These are phyloP conservation scores for Branchellion lobata DNA, from an alignment of 2,888 invertebrate species.

Conservation along the genomic window DNA sequence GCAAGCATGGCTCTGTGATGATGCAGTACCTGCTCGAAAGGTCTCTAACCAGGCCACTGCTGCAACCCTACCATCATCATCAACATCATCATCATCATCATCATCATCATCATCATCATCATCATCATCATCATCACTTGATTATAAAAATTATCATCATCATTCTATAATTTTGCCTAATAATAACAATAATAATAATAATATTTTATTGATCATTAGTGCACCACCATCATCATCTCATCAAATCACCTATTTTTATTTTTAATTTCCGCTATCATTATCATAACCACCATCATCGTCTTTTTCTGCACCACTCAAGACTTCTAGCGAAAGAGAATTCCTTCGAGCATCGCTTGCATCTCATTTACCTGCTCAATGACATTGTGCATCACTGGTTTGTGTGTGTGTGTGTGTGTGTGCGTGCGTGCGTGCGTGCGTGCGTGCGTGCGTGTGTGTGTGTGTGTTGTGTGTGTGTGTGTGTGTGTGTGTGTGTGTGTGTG, in stretches of 20 bases:
- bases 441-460: background rate
- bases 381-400: slow-evolving; percentile 79
- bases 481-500: too few relatives aligned
- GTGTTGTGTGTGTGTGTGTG: too few relatives aligned
- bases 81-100: slow-evolving; percentile 15
- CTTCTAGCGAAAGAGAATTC: slow-evolving; percentile 70
- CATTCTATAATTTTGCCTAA: too few relatives aligned
- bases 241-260: background rate
- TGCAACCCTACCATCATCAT: background rate
- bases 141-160: background rate
- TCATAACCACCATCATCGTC: background rate
- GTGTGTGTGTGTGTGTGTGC: too few relatives aligned
- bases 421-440: too few relatives aligned
- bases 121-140: background rate
- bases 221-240: background rate
- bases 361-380: slow-evolving; percentile 98
- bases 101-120: slow-evolving; percentile 1
- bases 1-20: slow-evolving; percentile 81
- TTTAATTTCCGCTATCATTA: background rate
- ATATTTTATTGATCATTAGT: too few relatives aligned
- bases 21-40: slow-evolving; percentile 86
- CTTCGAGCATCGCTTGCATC: slow-evolving; percentile 89
- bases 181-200: too few relatives aligned
- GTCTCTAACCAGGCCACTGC: slow-evolving; percentile 62
- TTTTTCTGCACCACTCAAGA: slow-evolving; percentile 56